Base-by-base conservation (phyloP, 2,113 vertebrate species). In the Corythornis cristatus region DNA sequence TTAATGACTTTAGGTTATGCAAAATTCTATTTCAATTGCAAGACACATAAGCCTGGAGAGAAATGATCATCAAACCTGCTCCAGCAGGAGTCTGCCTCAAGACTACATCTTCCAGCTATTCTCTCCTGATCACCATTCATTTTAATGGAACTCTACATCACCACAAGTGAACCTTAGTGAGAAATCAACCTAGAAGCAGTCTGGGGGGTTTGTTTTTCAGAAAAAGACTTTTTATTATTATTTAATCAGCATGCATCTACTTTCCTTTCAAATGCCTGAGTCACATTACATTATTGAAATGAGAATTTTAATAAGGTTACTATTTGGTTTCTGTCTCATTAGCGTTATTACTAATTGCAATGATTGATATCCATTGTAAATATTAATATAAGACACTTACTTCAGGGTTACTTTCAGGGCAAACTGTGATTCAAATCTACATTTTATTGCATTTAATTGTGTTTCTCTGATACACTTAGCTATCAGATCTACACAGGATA, bases 301-400 rank as follows among this genome's bases (percentile, higher is more conserved):
- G 11, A 80, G 64, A 91, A 89, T 89, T 90, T 94, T 75, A 88
- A 72, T 85, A 45, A 82, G 51, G 50, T 87, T 91, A 75, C 40
- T 86, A 48, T 89, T 95, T 95, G 88, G 58, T 31, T 89, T 94
- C 84, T 87, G 58, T 79, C 74, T 89, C 76, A 77, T 93, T 85
- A 89, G 71, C 40, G 58, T 71, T 93, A 89, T 66, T 86, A 90
- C 58, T 90, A 96, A 95, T 92, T 90, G 67, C 45, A 76, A 50
- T 82, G 77, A 95, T 45, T 88, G 57, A 88, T 92, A 95, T 78
- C 29, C 72, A 79, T 68, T 93, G 89, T 93, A 94, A 95, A 94
- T 90, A 93, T 84, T 93, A 92, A 90, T 77, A 68, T 85, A 77
- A 75, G 66, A 21, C 70, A 78, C 12, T 73, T 85, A 77, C 57